These are phyloP conservation scores for Panorpa germanica DNA, from an alignment of 2,888 invertebrate species.

Conservation along the genomic window DNA sequence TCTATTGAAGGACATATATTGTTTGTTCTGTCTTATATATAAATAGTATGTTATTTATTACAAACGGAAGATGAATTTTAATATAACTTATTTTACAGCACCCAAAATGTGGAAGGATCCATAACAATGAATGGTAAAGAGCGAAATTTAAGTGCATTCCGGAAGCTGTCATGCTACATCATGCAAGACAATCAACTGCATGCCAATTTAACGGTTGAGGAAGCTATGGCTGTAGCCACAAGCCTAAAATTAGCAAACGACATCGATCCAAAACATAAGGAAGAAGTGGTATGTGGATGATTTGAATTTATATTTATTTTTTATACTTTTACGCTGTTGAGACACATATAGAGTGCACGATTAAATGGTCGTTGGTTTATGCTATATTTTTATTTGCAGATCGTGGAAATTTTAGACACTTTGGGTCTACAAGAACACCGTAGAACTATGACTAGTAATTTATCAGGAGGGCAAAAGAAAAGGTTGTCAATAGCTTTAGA, in stretches of 20 bases:
- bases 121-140: constrained; percentile 73
- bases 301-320: constrained; percentile 5
- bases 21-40: too few relatives aligned
- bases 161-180: constrained; percentile 88
- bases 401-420: constrained; percentile 79
- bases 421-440: constrained; percentile 72
- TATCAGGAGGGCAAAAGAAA: constrained; percentile 91
- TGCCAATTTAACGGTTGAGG: constrained; percentile 79
- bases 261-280: constrained; percentile 47
- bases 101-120: constrained; percentile 61
- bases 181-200: constrained; percentile 92
- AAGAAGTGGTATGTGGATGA: constrained; percentile 56
- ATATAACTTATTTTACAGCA: constrained; percentile 45
- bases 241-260: constrained; percentile 77
- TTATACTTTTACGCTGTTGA: background rate
- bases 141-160: constrained; percentile 67
- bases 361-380: background rate
- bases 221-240: constrained; percentile 87
- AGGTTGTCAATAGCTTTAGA: constrained; percentile 87
- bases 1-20: too few relatives aligned
- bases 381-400: constrained; percentile 32
- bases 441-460: constrained; percentile 75
- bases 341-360: background rate
- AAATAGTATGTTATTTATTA: too few relatives aligned
- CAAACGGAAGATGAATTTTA: too few relatives aligned